Evolutionary conservation across 2,797 vertebrate species (phyloP).

Genomic region (Sphaeramia orbicularis): DNA sequence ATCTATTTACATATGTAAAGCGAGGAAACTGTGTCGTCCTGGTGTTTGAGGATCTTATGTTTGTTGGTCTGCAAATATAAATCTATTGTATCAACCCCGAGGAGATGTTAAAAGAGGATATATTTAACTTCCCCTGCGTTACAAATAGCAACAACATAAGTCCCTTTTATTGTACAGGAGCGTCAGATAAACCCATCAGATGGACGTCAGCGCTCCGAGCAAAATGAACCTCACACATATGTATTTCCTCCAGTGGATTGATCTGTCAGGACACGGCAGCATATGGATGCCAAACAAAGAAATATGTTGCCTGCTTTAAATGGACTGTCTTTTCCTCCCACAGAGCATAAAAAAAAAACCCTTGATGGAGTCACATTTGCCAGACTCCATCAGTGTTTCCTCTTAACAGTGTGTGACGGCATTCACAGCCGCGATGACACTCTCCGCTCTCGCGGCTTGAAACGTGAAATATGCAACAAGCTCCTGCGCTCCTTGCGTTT

Average conservation of each 20-base stretch:
- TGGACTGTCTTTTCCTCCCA: slow-evolving; percentile 38
- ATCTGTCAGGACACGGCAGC: slow-evolving; percentile 35
- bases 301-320: slow-evolving; percentile 57
- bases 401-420: slow-evolving; percentile 24
- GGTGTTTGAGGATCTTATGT: too few relatives aligned
- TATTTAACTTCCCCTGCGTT: slow-evolving; percentile 31
- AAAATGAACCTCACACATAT: slow-evolving; percentile 50
- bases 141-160: slow-evolving; percentile 47
- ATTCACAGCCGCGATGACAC: slow-evolving; percentile 23
- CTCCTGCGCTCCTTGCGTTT: slow-evolving; percentile 10
- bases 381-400: slow-evolving; percentile 24
- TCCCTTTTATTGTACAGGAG: slow-evolving; percentile 42
- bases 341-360: slow-evolving; percentile 27
- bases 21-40: too few relatives aligned
- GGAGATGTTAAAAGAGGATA: slow-evolving; percentile 24
- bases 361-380: slow-evolving; percentile 34
- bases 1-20: too few relatives aligned
- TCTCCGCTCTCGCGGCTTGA: not conserved
- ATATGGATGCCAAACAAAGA: slow-evolving; percentile 70
- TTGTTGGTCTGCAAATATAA: too few relatives aligned
- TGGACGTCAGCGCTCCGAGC: slow-evolving; percentile 44
- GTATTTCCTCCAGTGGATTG: slow-evolving; percentile 52
- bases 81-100: not conserved
- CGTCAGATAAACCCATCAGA: slow-evolving; percentile 71
- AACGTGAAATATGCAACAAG: slow-evolving; percentile 7